Evolutionary conservation across 2,113 vertebrate species (phyloP).

Genomic region (Sitta europaea): DNA sequence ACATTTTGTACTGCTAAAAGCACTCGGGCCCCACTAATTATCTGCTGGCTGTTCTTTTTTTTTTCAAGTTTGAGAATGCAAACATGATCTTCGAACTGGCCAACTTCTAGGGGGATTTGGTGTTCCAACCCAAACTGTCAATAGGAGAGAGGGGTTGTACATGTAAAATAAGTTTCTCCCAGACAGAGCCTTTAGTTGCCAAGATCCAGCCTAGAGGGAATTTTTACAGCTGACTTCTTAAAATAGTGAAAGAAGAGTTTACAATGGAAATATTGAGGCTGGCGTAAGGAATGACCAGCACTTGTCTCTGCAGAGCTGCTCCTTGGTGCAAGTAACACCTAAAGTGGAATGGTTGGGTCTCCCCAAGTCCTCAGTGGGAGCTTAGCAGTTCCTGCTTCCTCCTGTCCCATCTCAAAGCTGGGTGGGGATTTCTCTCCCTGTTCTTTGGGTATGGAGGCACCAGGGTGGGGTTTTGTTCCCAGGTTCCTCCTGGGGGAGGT

Average conservation of each 20-base stretch:
- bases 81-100: conserved; percentile 11
- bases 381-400: not conserved
- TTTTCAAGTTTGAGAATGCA: not conserved
- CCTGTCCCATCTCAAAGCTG: not conserved
- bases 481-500: not conserved
- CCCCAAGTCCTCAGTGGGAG: accelerated
- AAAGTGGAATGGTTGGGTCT: not conserved
- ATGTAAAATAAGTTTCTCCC: conserved; percentile 32
- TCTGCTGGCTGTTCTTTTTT: not conserved
- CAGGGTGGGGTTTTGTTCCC: accelerated
- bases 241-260: conserved; percentile 34
- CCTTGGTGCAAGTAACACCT: not conserved
- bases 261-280: conserved; percentile 33
- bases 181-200: not conserved
- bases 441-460: not conserved
- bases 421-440: not conserved
- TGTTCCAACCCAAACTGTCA: not conserved
- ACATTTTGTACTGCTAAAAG: conserved; percentile 25
- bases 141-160: not conserved
- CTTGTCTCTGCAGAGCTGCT: not conserved
- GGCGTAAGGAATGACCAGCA: not conserved
- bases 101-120: not conserved
- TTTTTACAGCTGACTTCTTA: conserved; percentile 54
- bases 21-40: conserved; percentile 19
- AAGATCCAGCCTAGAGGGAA: conserved; percentile 39